Percentiles rank a stretch among this genome's conserved stretches.
Evolutionary conservation across 2,797 vertebrate species (phyloP).

Genomic region (Prunella strophiata): DNA sequence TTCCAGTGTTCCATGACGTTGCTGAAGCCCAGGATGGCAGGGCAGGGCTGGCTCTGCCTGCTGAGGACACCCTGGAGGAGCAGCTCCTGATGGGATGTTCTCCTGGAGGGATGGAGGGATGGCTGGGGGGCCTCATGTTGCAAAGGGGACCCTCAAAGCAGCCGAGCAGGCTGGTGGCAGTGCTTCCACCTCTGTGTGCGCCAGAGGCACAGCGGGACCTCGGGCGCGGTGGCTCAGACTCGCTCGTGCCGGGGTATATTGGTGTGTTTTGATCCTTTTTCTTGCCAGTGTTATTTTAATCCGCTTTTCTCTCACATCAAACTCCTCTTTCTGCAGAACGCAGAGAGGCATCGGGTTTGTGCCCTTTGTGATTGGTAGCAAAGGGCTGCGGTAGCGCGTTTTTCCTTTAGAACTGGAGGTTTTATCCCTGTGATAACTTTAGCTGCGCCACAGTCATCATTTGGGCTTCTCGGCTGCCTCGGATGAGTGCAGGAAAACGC

Average conservation of each 20-base stretch:
- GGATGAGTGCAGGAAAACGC: accelerated
- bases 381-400: not conserved
- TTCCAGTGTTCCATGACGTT: accelerated
- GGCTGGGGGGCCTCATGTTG: accelerated
- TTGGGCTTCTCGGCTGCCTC: not conserved
- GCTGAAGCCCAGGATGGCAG: not conserved
- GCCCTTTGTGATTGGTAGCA: constrained; percentile 13
- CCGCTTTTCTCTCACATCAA: constrained; percentile 38
- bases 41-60: not conserved
- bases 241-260: not conserved
- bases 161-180: accelerated
- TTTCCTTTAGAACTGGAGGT: not conserved
- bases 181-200: accelerated
- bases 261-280: not conserved
- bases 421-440: not conserved
- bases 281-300: not conserved
- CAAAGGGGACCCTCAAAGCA: not conserved
- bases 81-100: accelerated
- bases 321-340: not conserved
- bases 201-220: not conserved
- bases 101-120: not conserved
- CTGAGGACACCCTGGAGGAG: not conserved
- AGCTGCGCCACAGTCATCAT: not conserved
- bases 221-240: accelerated
- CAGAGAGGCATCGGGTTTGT: not conserved